These are phyloP conservation scores for Tenrec ecaudatus DNA, from an alignment of 2,113 vertebrate genomes.

Conservation along the genomic window DNA sequence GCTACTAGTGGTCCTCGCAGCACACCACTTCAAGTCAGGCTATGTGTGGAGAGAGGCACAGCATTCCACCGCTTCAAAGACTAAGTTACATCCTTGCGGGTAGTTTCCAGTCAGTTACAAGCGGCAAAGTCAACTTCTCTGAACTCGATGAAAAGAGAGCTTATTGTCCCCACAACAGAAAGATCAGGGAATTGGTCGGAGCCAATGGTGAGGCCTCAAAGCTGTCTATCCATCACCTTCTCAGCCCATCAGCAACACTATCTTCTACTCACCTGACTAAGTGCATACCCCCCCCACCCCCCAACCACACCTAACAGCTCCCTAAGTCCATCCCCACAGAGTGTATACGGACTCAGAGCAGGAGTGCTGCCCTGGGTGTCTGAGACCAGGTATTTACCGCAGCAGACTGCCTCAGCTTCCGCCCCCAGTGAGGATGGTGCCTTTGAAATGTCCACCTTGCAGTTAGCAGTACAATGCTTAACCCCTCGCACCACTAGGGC, in stretches of 20 bases:
- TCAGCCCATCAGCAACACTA: neutral
- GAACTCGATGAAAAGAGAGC: neutral
- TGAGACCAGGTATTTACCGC: no score
- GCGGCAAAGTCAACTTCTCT: neutral
- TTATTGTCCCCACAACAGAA: neutral
- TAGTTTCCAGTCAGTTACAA: neutral
- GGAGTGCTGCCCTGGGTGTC: no score
- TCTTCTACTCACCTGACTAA: neutral
- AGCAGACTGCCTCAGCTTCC: no score
- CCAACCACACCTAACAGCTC: neutral
- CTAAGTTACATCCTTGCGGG: neutral
- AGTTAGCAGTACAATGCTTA: no score
- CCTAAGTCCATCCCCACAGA: no score
- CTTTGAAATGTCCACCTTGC: no score
- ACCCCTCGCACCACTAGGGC: no score
- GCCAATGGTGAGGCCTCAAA: neutral
- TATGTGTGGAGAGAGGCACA: neutral
- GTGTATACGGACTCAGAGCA: no score
- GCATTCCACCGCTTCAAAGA: neutral
- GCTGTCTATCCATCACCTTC: neutral
- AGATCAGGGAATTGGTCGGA: neutral
- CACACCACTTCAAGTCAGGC: neutral
- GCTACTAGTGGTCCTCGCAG: neutral
- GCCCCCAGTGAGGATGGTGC: no score
- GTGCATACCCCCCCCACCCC: neutral